phyloP scores from a whole-genome alignment of 2,113 vertebrate genomes.

The Hymenochirus boettgeri region DNA sequence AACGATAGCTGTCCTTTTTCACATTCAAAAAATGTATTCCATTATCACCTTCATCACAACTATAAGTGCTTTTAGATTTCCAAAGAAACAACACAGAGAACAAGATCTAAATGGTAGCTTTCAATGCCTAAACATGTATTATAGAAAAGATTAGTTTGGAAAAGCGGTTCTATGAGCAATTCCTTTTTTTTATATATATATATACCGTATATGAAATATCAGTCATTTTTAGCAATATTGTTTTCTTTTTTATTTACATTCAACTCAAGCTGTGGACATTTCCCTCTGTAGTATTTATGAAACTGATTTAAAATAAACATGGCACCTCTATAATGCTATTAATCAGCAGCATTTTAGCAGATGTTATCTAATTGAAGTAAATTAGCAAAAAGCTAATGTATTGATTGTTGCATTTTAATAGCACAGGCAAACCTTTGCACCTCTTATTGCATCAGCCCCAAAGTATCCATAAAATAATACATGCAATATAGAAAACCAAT shows the following conservation, averaged over 20 bases:
- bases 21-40: slow-evolving; percentile 42
- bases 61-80: slow-evolving; percentile 37
- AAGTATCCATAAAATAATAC: no score
- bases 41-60: slow-evolving; percentile 38
- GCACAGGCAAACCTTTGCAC: no score
- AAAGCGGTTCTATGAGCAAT: slow-evolving; percentile 34
- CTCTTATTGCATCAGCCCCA: no score
- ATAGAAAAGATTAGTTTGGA: slow-evolving; percentile 39
- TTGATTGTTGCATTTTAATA: no score
- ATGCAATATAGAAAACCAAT: no score
- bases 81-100: slow-evolving; percentile 38
- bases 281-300: no score
- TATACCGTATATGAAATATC: slow-evolving; percentile 20
- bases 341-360: no score
- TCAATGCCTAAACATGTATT: slow-evolving; percentile 42
- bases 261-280: no score
- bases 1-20: slow-evolving; percentile 19
- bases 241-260: slow-evolving; percentile 17
- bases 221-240: slow-evolving; percentile 30
- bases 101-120: slow-evolving; percentile 39
- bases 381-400: no score
- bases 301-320: no score
- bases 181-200: slow-evolving; percentile 38
- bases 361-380: no score
- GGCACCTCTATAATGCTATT: no score